Percentiles rank a stretch among this genome's conserved stretches.
Evolutionary conservation across 1,140 invertebrate genomes (phyloP).

Genomic region (Nebria ingens): DNA sequence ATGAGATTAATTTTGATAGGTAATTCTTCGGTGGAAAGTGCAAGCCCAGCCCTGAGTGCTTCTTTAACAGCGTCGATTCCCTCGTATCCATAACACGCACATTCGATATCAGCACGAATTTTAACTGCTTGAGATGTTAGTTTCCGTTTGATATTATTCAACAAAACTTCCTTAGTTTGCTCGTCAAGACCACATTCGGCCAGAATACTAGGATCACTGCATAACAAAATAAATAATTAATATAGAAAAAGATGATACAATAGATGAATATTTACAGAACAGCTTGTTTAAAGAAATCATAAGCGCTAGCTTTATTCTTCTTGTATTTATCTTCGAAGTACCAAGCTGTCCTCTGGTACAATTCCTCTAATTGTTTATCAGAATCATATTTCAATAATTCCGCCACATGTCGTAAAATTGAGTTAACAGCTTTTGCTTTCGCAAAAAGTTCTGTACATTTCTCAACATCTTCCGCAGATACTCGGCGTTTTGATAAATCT

Average conservation of each 20-base stretch:
- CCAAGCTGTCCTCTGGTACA: constrained; percentile 98
- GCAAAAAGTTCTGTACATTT: constrained; percentile 98
- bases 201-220: constrained; percentile 82
- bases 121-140: constrained; percentile 97
- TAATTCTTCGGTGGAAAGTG: constrained; percentile 83
- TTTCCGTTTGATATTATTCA: constrained; percentile 93
- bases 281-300: constrained; percentile 98
- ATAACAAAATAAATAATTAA: constrained; percentile 10
- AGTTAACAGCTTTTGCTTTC: constrained; percentile 98
- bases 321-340: constrained; percentile 97
- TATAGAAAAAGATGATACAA: neutral
- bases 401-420: constrained; percentile 93
- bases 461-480: constrained; percentile 94
- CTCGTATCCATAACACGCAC: constrained; percentile 97
- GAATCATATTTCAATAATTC: constrained; percentile 85
- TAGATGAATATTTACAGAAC: constrained; percentile 64
- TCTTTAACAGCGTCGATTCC: constrained; percentile 98
- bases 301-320: constrained; percentile 83
- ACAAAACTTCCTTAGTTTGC: constrained; percentile 81
- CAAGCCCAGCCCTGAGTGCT: constrained; percentile 85
- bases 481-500: constrained; percentile 97
- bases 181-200: constrained; percentile 95
- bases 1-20: constrained; percentile 99
- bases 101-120: constrained; percentile 95
- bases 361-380: constrained; percentile 86